Evolutionary conservation across 35 echinoderm and acorn worm genomes (phyloP), one percentile per base, ranked within the genome.

Genomic region (Chiridota heheva): DNA sequence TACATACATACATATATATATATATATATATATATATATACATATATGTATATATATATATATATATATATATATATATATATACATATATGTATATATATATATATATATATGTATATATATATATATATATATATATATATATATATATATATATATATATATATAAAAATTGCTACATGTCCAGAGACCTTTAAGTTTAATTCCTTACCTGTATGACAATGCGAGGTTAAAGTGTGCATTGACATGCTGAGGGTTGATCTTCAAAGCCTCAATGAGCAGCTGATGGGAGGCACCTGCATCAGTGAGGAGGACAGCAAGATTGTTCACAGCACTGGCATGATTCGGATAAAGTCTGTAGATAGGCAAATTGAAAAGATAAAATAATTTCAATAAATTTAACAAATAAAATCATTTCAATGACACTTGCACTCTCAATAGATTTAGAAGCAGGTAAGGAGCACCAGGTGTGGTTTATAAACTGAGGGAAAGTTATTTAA

Each of bases 221-320:
- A 87, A 89, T 4, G 80, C 95, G 40, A 98, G 64, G 63, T 98
- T 98, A 49, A 89, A 87, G 84, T 98, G 86, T 17, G 89, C 89
- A 43, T 60, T 91, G 27, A 82, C 84, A 60, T 98, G 95, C 2
- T 40, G 41, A 24, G 79, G 81, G 42, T 98, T 83, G 57, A 89
- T 88, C n/a, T 53, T 36, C 1, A 98, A 57, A 0, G 89, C 89
- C 56, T 75, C 36, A 42, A n/a, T 56, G 0, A 78, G 53, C 38
- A 60, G 58, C 38, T 58, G 47, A 40, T 78, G 51, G 30, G n/a
- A 60, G 29, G 38, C 75, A 1, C 4, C 33, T 18, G 20, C 73
- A 27, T 81, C 75, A n/a, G 72, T 72, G 18, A 98, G 80, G 22
- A 98, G 76, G 15, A 85, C 92, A 5, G 81, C 95, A 1, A 98